Base-by-base conservation (phyloP, 2,113 vertebrate genomes). In the Brachypodius melanocephalos region DNA sequence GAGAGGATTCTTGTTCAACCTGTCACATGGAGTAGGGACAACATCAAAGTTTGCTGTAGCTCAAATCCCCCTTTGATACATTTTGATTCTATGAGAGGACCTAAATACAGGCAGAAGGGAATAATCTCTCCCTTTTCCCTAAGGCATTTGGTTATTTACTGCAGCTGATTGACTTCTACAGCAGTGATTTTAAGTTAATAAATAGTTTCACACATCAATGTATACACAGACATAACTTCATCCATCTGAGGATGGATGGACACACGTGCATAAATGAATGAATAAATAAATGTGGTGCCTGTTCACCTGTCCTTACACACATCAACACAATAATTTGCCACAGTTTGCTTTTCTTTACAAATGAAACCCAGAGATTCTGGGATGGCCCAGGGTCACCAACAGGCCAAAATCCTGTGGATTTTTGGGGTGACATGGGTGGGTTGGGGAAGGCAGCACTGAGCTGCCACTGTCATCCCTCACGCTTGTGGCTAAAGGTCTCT, bases 261-360 rank as follows among this genome's bases (percentile, higher is more conserved):
- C 20, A 36, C 0, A 0, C 2, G 6, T 28, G 8, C 36, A 43
- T 10, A 75, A 76, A 76, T 17, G 15, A 62, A 42, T 34, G 10
- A 57, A 61, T 29, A 85, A 81, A 87, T n/a, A 13, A 58, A 38
- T 24, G 17, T 62, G 55, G n/a, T 49, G 5, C 2, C 2, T 14
- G 1, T 34, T 86, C 45, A 45, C 10, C 65, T 76, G 45, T 29
- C 18, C 11, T 51, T 65, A 43, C 7, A 43, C 43, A 62, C 28
- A 68, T 28, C 36, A 63, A 14, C 18, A 45, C 45, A 88, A 45
- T 17, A 45, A 58, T 55, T 92, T 82, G 12, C 28, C 32, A 72
- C 18, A 57, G 14, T 19, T 52, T 36, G 22, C 1, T 32, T 71
- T 82, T 73, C 28, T 77, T 10, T 62, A 42, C 5, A 15, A 46